phyloP scores from a whole-genome alignment of 2,113 vertebrate genomes.

The Carassius auratus region DNA sequence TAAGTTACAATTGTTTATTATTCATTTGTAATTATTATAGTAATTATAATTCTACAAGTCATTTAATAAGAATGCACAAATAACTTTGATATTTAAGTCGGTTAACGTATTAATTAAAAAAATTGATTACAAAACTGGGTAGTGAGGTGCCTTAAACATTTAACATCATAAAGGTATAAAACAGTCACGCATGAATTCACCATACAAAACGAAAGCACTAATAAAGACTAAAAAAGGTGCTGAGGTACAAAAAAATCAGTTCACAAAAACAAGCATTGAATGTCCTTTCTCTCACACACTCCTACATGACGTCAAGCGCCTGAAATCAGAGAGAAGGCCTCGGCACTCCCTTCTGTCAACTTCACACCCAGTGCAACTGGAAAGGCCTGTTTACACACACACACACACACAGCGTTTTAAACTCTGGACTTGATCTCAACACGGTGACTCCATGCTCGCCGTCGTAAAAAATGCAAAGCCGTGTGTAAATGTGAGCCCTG shows the following conservation, averaged over 20 bases:
- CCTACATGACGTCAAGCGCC: slow-evolving; percentile 66
- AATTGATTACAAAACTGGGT: not conserved
- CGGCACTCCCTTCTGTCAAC: slow-evolving; percentile 61
- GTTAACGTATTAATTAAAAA: not conserved
- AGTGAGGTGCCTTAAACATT: not conserved
- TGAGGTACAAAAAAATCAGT: not conserved
- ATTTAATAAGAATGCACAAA: not conserved
- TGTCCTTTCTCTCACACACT: slow-evolving; percentile 43
- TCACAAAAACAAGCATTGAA: slow-evolving; percentile 38
- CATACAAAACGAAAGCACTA: not conserved
- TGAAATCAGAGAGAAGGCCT: slow-evolving; percentile 54
- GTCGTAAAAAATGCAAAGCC: slow-evolving; percentile 57
- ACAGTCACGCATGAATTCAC: not conserved
- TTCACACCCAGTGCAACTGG: slow-evolving; percentile 74
- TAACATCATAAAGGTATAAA: not conserved
- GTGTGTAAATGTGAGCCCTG: slow-evolving; percentile 51
- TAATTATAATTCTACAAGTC: not conserved
- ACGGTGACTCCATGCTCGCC: slow-evolving; percentile 10
- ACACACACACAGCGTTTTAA: not conserved
- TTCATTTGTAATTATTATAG: not conserved
- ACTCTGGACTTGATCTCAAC: slow-evolving; percentile 38
- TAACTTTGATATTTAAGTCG: not conserved
- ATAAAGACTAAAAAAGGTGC: not conserved
- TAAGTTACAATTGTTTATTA: too few relatives aligned
- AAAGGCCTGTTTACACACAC: slow-evolving; percentile 71